Conservation (phyloP, 2,888 invertebrate genomes). For the Athripsodes cinereus region DNA sequence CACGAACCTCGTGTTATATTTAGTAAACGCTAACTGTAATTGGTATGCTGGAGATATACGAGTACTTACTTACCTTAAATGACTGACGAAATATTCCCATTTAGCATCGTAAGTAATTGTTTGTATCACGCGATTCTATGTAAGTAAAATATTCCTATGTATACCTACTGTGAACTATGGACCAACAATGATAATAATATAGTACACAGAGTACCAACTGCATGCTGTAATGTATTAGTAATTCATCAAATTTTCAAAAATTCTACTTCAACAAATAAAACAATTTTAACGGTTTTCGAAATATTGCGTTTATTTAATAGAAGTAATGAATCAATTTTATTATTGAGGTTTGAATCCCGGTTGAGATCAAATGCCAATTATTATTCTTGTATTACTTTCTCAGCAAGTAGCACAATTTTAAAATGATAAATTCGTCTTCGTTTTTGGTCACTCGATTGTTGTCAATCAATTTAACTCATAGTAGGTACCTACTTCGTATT, state of each 20-base stretch:
- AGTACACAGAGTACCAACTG: no score
- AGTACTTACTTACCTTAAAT: no score
- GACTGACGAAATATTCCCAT: not conserved
- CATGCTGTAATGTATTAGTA: not conserved
- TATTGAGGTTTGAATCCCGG: not conserved
- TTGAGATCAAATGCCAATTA: not conserved
- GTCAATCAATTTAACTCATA: no score
- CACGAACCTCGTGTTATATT: not conserved
- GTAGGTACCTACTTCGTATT: no score
- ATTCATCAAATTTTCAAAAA: not conserved
- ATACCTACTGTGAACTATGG: no score
- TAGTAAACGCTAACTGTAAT: not conserved
- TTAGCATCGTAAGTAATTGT: not conserved
- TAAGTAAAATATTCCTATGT: no score
- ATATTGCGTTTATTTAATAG: not conserved
- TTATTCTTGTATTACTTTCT: no score
- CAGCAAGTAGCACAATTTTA: no score
- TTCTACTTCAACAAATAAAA: no score
- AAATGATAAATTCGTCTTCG: no score
- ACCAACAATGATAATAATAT: not conserved
- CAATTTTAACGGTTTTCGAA: not conserved
- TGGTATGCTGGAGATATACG: no score
- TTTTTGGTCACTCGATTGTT: no score
- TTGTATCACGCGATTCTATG: not conserved
- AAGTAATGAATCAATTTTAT: not conserved